A percentile compares a stretch with the other conserved stretches of the same genome.
Conservation (phyloP, 2,888 invertebrate genomes). For the Melinaea menophilus region DNA sequence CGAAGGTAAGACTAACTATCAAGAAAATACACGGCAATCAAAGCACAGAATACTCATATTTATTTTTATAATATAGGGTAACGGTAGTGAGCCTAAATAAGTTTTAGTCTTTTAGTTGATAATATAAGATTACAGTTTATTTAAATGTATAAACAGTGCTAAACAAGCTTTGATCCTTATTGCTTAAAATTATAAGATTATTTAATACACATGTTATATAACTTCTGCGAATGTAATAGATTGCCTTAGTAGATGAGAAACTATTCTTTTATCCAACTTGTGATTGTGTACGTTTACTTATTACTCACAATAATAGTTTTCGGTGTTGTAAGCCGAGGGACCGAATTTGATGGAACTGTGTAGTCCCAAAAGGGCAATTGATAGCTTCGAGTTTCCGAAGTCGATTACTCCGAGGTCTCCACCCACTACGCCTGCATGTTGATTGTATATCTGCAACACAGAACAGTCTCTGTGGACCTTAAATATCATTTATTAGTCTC, state of each 20-base stretch:
- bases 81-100: no score
- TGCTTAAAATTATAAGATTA: no score
- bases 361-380: slow-evolving; percentile 28
- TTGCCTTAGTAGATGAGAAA: background rate
- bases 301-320: slow-evolving; percentile 23
- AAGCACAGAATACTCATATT: background rate
- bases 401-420: slow-evolving; percentile 22
- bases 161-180: no score
- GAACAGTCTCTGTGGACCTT: slow-evolving; percentile 10
- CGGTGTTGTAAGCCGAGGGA: slow-evolving; percentile 19
- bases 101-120: no score
- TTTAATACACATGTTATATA: no score
- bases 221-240: background rate
- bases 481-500: background rate
- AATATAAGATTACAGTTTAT: no score
- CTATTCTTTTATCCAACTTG: background rate
- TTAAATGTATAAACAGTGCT: no score
- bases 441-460: slow-evolving; percentile 10
- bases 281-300: slow-evolving; percentile 5
- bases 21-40: background rate
- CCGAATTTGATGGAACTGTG: slow-evolving; percentile 27
- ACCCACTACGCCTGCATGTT: slow-evolving; percentile 4
- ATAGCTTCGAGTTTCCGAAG: slow-evolving; percentile 27
- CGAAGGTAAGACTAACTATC: slow-evolving; percentile 73
- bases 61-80: no score